Evolutionary conservation across 2,888 invertebrate species (phyloP), one percentile per base, ranked within the genome.

Genomic region (Andrena minutula): DNA sequence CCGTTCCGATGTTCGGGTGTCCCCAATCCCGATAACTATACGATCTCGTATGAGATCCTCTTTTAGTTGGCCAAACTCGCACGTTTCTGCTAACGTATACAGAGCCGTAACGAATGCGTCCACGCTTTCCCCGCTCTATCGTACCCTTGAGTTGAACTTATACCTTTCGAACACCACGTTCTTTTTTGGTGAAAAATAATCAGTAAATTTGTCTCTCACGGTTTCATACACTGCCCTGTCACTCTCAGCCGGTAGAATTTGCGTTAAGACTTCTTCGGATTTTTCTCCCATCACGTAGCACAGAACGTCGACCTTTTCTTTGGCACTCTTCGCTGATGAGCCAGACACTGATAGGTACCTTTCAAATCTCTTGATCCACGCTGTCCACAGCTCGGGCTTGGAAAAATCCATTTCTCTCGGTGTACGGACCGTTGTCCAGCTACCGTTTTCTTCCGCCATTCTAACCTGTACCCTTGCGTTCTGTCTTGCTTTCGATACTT

Each of bases 281-380:
- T 65, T 49, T 7, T 65, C 65, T 16, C 65, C 65, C 65, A 65
- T 65, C 12, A 65, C 3, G n/a, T 65, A 65, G 2, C 49, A 49
- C 8, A 65, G 26, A 2, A 49, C 0, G 49, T 65, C 65, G 12
- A 65, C 49, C 4, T 65, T 65, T 30, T 65, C 65, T n/a, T 65
- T 65, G n/a, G 49, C 2, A 1, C 7, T 8, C 3, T 47, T 65
- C 7, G 12, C 47, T n/a, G 8, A 1, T 16, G 12, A n/a, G 8
- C 26, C 26, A 1, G 65, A 49, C 8, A 65, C 65, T 3, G 49
- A 28, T 8, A 65, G n/a, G 26, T 49, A 65, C 16, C 30, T 23
- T n/a, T 49, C 49, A 5, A 49, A 65, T 10, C 61, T 61, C 20
- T 30, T 61, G 2, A 60, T 30, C 60, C 60, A 60, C 23, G 30